phyloP scores from a whole-genome alignment of 2,797 vertebrate genomes.

The Pseudocheirus occidentalis region DNA sequence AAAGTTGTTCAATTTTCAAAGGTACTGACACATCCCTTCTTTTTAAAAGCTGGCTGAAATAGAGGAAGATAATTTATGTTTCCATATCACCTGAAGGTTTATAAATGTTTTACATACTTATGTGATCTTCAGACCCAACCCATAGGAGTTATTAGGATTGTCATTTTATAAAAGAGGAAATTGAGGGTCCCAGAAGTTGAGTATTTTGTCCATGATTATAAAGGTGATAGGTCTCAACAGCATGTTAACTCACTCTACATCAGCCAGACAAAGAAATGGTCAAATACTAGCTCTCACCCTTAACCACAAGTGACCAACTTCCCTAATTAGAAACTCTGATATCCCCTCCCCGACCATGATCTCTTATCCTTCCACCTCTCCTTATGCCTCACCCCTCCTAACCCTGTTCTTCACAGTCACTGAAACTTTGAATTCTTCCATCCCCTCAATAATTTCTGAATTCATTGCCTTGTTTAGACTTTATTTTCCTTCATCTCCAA shows the following conservation, averaged over 20 bases:
- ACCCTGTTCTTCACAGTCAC: not conserved
- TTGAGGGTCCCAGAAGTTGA: not conserved
- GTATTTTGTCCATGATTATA: not conserved
- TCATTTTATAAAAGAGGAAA: not conserved
- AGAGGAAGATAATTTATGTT: conserved; percentile 11
- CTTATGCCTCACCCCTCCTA: not conserved
- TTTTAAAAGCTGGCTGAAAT: conserved; percentile 94
- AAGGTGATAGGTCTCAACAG: not conserved
- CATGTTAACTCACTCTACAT: not conserved
- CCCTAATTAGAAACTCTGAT: not conserved
- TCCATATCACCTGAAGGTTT: not conserved
- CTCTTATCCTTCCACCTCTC: not conserved
- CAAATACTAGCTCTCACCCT: not conserved
- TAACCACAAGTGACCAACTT: not conserved
- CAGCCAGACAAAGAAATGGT: not conserved
- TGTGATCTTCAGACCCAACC: not conserved
- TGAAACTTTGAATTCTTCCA: not conserved
- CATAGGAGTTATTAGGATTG: not conserved
- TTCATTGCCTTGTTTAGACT: not conserved
- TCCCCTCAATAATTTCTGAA: not conserved
- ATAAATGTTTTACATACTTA: not conserved
- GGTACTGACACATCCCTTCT: conserved; percentile 93
- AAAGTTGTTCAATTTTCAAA: conserved; percentile 93
- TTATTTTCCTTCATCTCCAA: not conserved
- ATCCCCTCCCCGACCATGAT: not conserved